phyloP scores from a whole-genome alignment of 1,140 invertebrate genomes.

The Lysiphlebus fabarum region DNA sequence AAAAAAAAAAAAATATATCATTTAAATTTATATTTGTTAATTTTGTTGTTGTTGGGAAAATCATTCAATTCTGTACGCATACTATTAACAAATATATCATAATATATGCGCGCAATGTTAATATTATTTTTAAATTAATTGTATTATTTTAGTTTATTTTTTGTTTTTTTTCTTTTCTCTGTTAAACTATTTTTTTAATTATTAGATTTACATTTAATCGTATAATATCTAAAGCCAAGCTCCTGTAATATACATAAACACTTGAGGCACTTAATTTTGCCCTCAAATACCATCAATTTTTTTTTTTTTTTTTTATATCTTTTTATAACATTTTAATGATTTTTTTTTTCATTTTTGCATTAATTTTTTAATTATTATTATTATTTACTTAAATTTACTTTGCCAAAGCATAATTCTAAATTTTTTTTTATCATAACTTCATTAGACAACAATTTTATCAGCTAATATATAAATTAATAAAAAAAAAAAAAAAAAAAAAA shows the following conservation, averaged over 20 bases:
- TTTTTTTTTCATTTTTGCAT: constrained; percentile 6
- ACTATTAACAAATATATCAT: constrained; percentile 56
- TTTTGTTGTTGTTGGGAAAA: constrained; percentile 41
- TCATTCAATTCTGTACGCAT: constrained; percentile 51
- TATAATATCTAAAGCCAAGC: constrained; percentile 55
- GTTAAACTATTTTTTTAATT: constrained; percentile 41
- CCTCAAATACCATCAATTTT: constrained; percentile 14
- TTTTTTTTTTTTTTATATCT: constrained; percentile 16
- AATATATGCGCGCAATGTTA: constrained; percentile 46
- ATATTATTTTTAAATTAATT: not conserved
- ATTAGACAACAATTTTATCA: constrained; percentile 38
- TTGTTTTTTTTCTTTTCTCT: too few relatives aligned
- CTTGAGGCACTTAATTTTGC: constrained; percentile 57
- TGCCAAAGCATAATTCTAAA: constrained; percentile 45
- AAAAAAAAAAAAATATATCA: constrained; percentile 18
- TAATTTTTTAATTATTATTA: constrained; percentile 9
- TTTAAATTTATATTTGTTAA: not conserved
- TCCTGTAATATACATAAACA: constrained; percentile 55
- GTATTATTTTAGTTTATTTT: not conserved
- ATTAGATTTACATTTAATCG: constrained; percentile 52
- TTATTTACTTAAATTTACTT: constrained; percentile 32
- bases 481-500: constrained; percentile 32
- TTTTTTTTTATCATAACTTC: constrained; percentile 28
- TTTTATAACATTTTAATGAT: constrained; percentile 13
- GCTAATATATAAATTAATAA: constrained; percentile 43